Base-by-base conservation (phyloP, 2,113 vertebrate genomes). In the Ancistrus triradiatus region DNA sequence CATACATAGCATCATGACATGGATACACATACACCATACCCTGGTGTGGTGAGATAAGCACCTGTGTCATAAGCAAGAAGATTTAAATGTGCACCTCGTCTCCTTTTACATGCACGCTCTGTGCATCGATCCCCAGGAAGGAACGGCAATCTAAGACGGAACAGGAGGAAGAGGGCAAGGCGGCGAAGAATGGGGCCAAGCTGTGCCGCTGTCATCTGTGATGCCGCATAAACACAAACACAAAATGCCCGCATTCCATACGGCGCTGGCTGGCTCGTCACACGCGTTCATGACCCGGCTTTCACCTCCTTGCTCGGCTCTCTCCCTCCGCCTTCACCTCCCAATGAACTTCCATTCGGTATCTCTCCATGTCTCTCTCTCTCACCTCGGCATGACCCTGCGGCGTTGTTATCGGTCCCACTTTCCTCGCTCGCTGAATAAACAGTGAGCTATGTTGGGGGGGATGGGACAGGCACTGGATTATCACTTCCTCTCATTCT, bases 311-410 rank as follows among this genome's bases (percentile, higher is more conserved):
- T 19, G 25, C 56, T 55, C 31, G 28, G 68, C 37, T 21, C 47
- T 57, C 58, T 43, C 59, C 37, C 63, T 83, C 85, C 80, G 84
- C 89, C 81, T 86, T 91, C 89, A 92, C 91, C 91, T 92, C 87
- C 70, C 43, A 42, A 48, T 91, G 91, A 93, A 91, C 91, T 87
- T 87, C 77, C 83, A 81, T 85, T 90, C 84, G 79, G 86, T 89
- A 86, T 86, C 71, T 27, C 50, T 76, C 64, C 19, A 79, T 6
- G 80, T 77, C 87, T 67, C 63, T 66, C 61, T 62, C 63, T 22
- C 60, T 75, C 59, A 91, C 91, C 90, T 90, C 84, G 79, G 69
- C 27, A 51, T 91, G 91, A 93, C 91, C 88, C 68, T 21, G 14
- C 28, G 35, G 47, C 35, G 48, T 48, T 65, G 70, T 72, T 77